phyloP scores from a whole-genome alignment of 2,797 vertebrate species.

The Tolypeutes matacus region DNA sequence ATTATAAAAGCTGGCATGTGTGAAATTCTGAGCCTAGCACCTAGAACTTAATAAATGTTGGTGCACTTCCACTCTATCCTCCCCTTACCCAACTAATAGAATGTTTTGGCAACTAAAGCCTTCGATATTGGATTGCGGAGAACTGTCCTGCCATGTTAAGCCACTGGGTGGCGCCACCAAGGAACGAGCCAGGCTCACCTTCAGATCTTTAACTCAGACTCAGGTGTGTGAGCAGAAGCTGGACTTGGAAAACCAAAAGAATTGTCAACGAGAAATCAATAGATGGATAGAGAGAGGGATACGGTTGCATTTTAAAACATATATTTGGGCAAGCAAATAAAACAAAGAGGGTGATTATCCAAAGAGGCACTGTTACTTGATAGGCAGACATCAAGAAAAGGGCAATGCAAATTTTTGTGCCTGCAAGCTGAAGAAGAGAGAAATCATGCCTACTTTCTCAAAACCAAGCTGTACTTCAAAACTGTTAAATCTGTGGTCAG shows the following conservation, averaged over 20 bases:
- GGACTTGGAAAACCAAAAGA: conserved; percentile 57
- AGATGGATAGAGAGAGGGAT: conserved; percentile 35
- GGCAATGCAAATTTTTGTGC: conserved; percentile 73
- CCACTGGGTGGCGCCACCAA: conserved; percentile 80
- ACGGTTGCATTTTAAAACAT: conserved; percentile 65
- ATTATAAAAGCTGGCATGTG: not conserved
- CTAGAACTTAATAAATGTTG: not conserved
- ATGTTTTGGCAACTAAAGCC: not conserved
- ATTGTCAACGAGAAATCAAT: conserved; percentile 70
- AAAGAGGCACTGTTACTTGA: conserved; percentile 69
- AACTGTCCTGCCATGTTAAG: conserved; percentile 6
- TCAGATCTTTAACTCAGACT: conserved; percentile 59
- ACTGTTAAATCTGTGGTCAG: conserved; percentile 41
- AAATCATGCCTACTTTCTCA: conserved; percentile 68
- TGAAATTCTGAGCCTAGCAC: not conserved
- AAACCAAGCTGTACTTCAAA: conserved; percentile 51
- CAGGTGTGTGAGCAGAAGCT: conserved; percentile 69
- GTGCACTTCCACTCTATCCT: not conserved
- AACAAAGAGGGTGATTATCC: conserved; percentile 72
- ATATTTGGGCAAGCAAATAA: conserved; percentile 73
- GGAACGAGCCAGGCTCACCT: conserved; percentile 70
- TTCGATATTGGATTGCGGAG: not conserved
- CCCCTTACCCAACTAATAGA: not conserved
- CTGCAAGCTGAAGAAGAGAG: conserved; percentile 69
- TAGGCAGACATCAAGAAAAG: conserved; percentile 64